Percentiles rank a stretch among this genome's conserved stretches.
Conservation (phyloP, 2,888 invertebrate species). For the Norana najaformis region DNA sequence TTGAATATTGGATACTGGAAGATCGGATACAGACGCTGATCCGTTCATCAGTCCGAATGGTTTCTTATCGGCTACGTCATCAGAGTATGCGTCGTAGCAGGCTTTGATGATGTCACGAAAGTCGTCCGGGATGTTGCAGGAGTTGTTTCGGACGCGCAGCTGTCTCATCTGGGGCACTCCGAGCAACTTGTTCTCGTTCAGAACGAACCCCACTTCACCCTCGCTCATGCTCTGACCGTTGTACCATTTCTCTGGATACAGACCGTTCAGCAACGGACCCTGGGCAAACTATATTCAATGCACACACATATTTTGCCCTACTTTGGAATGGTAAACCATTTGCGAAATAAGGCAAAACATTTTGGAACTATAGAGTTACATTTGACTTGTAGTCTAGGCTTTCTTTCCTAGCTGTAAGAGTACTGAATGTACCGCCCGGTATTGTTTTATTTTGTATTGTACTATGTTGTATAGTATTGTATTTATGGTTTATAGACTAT, state of each 20-base stretch:
- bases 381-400: no score
- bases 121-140: conserved; percentile 70
- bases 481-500: no score
- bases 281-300: conserved; percentile 43
- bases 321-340: neutral
- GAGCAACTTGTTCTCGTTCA: conserved; percentile 63
- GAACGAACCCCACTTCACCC: conserved; percentile 58
- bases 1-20: neutral
- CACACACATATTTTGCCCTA: neutral
- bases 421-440: no score
- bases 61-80: conserved; percentile 66
- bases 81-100: conserved; percentile 70
- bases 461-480: no score
- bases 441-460: no score
- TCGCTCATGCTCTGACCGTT: conserved; percentile 43
- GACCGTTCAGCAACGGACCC: conserved; percentile 65
- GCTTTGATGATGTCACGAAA: conserved; percentile 69
- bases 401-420: no score
- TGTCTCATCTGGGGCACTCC: conserved; percentile 60
- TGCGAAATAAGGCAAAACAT: neutral
- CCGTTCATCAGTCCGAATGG: conserved; percentile 63
- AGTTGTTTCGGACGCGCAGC: conserved; percentile 64
- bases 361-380: no score
- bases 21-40: conserved; percentile 51
- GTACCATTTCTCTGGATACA: conserved; percentile 68